Base-by-base conservation (phyloP, 2,113 vertebrate species). In the Rutilus rutilus region DNA sequence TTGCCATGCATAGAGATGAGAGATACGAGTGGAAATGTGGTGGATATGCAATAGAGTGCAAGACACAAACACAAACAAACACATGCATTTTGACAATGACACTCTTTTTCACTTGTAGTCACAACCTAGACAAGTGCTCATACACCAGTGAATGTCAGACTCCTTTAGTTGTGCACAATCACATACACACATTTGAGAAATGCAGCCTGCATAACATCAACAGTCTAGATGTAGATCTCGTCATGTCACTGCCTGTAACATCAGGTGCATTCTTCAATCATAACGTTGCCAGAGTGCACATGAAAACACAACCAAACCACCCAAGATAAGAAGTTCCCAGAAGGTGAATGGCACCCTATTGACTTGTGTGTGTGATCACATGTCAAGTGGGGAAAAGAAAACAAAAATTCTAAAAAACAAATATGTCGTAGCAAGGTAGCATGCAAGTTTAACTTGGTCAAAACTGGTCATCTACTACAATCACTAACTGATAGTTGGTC, bases 21-120 rank as follows among this genome's bases (percentile, higher is more conserved):
- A 91, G 92, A 94, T 94, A 94, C 88, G 88, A 83, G 91, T 76
- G 78, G 85, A 88, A 91, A 90, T 59, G 85, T 23, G 23, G 78
- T 9, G 82, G 77, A 75, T 85, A 89, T 78, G 79, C 83, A 83
- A 85, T 82, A 85, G 77, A 91, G 89, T 78, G 76, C 86, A 84
- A 82, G 47, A 42, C 83, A 45, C 90, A 76, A 89, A 90, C 90
- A 91, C 87, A 87, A 9, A 33, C 80, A 60, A 36, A 83, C 82
- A 81, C 78, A 80, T 52, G 59, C 67, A 50, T 60, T 50, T 75
- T 52, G 42, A 52, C 47, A 77, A 77, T 33, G 50, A 54, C 45
- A 77, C 25, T 10, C 27, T 77, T 77, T 73, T 54, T 54, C 47
- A 11, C 27, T 82, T 82, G 80, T 6, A 52, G 6, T 33, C 45